Percentiles rank a stretch among this genome's conserved stretches.
These are phyloP conservation scores for Itoplectis maculator DNA, from an alignment of 2,888 invertebrate genomes.

Conservation along the genomic window DNA sequence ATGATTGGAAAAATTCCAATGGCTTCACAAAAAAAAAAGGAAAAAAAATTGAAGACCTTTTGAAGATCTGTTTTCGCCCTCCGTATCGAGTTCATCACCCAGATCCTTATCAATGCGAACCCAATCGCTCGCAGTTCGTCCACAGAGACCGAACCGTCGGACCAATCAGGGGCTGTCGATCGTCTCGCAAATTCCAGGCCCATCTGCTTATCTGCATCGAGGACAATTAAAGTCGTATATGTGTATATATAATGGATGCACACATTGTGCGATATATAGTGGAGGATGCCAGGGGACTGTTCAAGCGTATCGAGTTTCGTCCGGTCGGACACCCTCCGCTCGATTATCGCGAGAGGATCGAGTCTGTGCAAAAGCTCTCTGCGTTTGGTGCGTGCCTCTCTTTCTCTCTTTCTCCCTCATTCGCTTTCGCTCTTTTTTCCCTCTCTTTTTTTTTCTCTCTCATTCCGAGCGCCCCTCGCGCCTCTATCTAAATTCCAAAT, in stretches of 20 bases:
- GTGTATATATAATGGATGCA: background rate
- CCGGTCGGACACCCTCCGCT: conserved; percentile 66
- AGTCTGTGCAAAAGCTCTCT: conserved; percentile 52
- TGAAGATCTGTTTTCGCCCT: background rate
- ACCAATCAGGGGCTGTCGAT: conserved; percentile 56
- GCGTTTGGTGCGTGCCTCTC: conserved; percentile 3
- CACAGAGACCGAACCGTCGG: conserved; percentile 13
- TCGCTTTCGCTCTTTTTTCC: background rate
- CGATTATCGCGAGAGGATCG: conserved; percentile 64
- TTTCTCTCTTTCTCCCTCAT: conserved; percentile 6
- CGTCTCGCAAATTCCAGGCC: conserved; percentile 50
- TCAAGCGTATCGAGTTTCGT: conserved; percentile 66
- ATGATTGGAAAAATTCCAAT: no score
- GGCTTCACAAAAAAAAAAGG: no score
- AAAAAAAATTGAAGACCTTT: background rate
- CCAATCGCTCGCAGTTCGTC: conserved; percentile 43
- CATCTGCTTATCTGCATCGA: conserved; percentile 65
- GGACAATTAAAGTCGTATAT: conserved; percentile 63
- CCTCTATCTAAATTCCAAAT: conserved; percentile 65
- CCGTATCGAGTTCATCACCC: background rate
- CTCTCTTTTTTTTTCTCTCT: conserved; percentile 27
- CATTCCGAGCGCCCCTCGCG: conserved; percentile 14
- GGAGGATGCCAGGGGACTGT: conserved; percentile 29
- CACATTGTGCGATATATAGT: conserved; percentile 5
- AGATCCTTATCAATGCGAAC: conserved; percentile 45